Conservation (phyloP, 2,113 vertebrate species). For the Bolborhynchus lineola region DNA sequence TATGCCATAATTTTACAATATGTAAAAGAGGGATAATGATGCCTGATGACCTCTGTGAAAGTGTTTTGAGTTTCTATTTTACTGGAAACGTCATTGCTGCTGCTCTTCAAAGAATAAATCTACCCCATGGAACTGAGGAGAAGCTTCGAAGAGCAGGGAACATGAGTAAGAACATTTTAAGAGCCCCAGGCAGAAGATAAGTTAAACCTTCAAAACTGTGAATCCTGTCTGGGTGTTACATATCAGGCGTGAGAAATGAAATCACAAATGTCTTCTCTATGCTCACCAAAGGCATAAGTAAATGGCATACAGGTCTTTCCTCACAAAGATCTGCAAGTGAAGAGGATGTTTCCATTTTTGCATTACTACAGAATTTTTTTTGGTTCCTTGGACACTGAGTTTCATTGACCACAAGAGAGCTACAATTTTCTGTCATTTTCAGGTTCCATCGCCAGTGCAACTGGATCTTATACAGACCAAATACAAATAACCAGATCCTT, state of each 20-base stretch:
- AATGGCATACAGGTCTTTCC: not conserved
- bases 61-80: not conserved
- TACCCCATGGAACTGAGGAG: not conserved
- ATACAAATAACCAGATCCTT: not conserved
- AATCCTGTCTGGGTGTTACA: not conserved
- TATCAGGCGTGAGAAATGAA: not conserved
- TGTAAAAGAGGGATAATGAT: not conserved
- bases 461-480: not conserved
- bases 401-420: not conserved
- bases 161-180: not conserved
- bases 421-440: not conserved
- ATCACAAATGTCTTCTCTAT: not conserved
- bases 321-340: not conserved
- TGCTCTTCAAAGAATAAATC: not conserved
- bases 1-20: not conserved
- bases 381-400: not conserved
- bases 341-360: not conserved
- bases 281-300: not conserved
- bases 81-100: not conserved
- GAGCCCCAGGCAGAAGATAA: not conserved
- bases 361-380: not conserved
- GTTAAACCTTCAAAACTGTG: not conserved
- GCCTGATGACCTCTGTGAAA: not conserved
- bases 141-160: not conserved
- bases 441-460: not conserved